These are phyloP conservation scores for Anomalospiza imberbis DNA, from an alignment of 2,797 vertebrate genomes.

Conservation along the genomic window DNA sequence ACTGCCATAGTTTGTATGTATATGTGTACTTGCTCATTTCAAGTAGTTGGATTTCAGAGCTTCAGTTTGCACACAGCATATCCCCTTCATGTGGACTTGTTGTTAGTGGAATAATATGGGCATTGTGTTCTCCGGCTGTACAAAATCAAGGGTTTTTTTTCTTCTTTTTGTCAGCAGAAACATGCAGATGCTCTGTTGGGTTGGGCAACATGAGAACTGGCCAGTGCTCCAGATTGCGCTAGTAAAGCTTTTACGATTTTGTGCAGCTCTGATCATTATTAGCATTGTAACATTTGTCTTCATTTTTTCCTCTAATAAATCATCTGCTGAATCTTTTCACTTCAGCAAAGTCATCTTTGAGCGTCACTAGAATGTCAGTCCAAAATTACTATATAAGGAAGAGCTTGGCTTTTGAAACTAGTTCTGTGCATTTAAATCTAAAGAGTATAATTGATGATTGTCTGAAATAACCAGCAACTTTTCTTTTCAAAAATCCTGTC, in stretches of 20 bases:
- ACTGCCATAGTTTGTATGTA: background rate
- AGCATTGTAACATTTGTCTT: background rate
- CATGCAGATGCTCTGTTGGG: background rate
- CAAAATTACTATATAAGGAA: constrained; percentile 13
- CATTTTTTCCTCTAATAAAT: constrained; percentile 18
- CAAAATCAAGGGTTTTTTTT: background rate
- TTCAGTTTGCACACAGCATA: background rate
- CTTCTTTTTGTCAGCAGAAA: background rate
- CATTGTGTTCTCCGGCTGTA: background rate
- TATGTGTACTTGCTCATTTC: background rate
- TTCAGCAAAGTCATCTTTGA: background rate
- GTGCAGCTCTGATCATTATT: background rate
- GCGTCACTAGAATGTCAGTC: background rate
- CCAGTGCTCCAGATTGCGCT: background rate
- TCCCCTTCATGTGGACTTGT: background rate
- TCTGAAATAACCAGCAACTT: background rate
- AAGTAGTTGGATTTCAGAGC: background rate
- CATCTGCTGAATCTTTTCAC: background rate
- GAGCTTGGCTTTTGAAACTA: background rate
- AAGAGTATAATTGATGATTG: background rate
- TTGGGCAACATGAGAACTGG: background rate
- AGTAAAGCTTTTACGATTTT: background rate
- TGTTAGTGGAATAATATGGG: background rate
- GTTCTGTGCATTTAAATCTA: background rate
- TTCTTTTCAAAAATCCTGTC: background rate